phyloP scores from a whole-genome alignment of 2,888 invertebrate species.

The Lysandra bellargus region DNA sequence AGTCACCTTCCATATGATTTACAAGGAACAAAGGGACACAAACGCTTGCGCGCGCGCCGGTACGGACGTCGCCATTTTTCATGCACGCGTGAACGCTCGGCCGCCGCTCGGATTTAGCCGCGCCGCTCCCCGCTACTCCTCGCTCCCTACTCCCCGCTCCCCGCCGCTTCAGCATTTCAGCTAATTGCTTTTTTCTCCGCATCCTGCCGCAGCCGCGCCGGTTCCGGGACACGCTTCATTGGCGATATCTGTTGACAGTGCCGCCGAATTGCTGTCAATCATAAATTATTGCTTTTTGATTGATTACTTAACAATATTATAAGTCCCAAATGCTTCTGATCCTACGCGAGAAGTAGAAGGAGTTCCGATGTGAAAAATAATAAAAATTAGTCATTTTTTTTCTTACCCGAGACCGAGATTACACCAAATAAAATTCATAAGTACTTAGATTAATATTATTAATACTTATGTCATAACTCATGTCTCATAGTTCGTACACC shows the following conservation, averaged over 20 bases:
- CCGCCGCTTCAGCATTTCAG: constrained; percentile 57
- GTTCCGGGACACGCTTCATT: constrained; percentile 13
- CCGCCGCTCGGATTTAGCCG: constrained; percentile 60
- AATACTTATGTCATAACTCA: too few species aligned
- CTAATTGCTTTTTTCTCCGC: constrained; percentile 72
- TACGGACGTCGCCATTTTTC: constrained; percentile 63
- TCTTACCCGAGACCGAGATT: too few species aligned
- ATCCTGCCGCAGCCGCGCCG: constrained; percentile 31
- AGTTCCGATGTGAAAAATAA: too few species aligned
- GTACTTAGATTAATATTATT: too few species aligned
- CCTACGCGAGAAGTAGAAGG: too few species aligned
- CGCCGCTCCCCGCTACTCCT: constrained; percentile 43
- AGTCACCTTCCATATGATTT: background rate
- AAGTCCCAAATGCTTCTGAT: too few species aligned
- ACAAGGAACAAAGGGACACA: background rate
- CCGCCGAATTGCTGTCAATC: constrained; percentile 8
- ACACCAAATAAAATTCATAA: too few species aligned
- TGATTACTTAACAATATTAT: background rate
- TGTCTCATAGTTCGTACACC: too few species aligned
- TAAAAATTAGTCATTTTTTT: too few species aligned
- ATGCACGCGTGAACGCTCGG: constrained; percentile 74
- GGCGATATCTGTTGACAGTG: constrained; percentile 10
- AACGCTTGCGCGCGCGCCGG: constrained; percentile 42
- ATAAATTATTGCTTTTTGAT: background rate
- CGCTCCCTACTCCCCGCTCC: background rate